Evolutionary conservation across 2,797 vertebrate genomes (phyloP).

Genomic region (Buphagus erythrorhynchus): DNA sequence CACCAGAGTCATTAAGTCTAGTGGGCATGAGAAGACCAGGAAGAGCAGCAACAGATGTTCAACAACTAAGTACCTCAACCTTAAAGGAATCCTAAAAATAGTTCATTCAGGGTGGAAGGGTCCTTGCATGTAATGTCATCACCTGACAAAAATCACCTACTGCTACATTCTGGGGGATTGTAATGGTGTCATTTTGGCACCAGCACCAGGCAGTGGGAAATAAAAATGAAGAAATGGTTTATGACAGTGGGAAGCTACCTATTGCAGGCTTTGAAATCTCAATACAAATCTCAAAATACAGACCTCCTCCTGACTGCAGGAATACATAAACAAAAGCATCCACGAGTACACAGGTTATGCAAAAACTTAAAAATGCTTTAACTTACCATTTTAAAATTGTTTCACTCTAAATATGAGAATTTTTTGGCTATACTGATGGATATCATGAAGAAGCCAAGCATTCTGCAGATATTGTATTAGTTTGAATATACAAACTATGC

Average conservation of each 20-base stretch:
- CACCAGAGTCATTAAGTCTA: background rate
- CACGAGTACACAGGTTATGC: background rate
- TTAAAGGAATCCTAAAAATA: background rate
- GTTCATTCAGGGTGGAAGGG: background rate
- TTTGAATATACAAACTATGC: accelerated
- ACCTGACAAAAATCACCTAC: background rate
- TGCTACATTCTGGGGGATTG: background rate
- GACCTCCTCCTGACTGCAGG: background rate
- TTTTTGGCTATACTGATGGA: background rate
- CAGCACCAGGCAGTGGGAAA: background rate
- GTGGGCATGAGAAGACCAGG: background rate
- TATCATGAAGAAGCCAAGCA: background rate
- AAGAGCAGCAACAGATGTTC: background rate
- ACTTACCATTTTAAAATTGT: background rate
- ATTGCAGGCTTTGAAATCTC: background rate
- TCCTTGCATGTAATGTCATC: background rate
- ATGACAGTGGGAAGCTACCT: background rate
- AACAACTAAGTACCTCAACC: background rate
- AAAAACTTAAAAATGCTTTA: background rate
- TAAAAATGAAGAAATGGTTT: background rate
- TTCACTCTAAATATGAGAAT: background rate
- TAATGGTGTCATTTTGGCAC: background rate
- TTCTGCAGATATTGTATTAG: background rate
- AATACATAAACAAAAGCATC: background rate
- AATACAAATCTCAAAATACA: background rate